Evolutionary conservation across 2,797 vertebrate species (phyloP), one percentile per base, ranked within the genome.

Genomic region (Cetoscarus ocellatus): DNA sequence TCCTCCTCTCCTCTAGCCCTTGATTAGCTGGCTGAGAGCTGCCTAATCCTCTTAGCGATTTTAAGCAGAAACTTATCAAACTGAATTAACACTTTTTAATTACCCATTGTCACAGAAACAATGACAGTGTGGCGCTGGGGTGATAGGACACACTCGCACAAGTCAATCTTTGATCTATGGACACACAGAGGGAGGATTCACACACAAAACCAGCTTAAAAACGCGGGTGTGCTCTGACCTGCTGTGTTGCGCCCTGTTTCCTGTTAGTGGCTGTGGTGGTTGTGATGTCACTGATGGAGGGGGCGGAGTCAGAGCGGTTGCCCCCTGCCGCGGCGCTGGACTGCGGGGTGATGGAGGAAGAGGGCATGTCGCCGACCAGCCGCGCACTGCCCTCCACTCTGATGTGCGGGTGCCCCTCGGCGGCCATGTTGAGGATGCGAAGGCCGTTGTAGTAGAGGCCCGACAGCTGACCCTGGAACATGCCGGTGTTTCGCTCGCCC

Each of bases 401-500:
- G 91, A 99, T 97, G 93, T 99, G 98, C 77, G 97, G 93, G 91
- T 99, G 97, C 3, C 95, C 97, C 94, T 99, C 98, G 2, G 97
- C 98, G 64, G 97, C 98, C 98, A 99, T 98, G 94, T 98, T 99
- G 92, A 99, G 96, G 94, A 99, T 97, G 93, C 98, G 98, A 83
- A 99, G 96, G 91, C 97, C 97, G 83, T 99, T 99, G 96, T 99
- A 99, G 95, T 99, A 99, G 86, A 99, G 96, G 86, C 98, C 98
- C 70, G 98, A 97, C 70, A 99, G 95, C 94, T 99, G 98, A 75
- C 98, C 98, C 94, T 99, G 98, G 94, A 99, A 99, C 92, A 98
- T 97, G 66, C 96, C 96, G 51, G 95, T 91, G 0, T 88, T 79
- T 70, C 91, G 93, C 82, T 98, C 97, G 71, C 94, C 96, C 80